A percentile compares a stretch with the other conserved stretches of the same genome.
phyloP scores from a whole-genome alignment of 2,797 vertebrate genomes.

The Eulemur coronatus region DNA sequence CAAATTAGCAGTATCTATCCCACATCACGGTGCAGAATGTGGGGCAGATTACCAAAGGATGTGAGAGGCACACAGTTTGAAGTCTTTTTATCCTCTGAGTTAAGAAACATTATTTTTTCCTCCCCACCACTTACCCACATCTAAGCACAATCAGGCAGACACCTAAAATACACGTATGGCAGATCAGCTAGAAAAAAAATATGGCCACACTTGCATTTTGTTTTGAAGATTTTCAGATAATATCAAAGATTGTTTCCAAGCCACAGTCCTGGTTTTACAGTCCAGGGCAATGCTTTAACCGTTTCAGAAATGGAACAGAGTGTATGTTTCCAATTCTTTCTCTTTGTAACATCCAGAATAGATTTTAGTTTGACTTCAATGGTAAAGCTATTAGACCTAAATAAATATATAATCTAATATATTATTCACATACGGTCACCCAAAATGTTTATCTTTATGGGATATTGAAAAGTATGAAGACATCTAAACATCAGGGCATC shows the following conservation, averaged over 20 bases:
- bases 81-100: slow-evolving; percentile 48
- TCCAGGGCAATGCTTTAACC: slow-evolving; percentile 50
- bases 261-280: slow-evolving; percentile 78
- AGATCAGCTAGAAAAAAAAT: slow-evolving; percentile 71
- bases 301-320: slow-evolving; percentile 42
- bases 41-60: slow-evolving; percentile 14
- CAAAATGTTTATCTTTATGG: background rate
- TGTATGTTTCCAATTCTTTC: background rate
- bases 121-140: slow-evolving; percentile 83
- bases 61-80: slow-evolving; percentile 5
- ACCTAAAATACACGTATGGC: slow-evolving; percentile 78
- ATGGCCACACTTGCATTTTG: slow-evolving; percentile 75
- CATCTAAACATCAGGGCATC: background rate
- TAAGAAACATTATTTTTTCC: slow-evolving; percentile 78
- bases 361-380: background rate
- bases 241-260: slow-evolving; percentile 82
- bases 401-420: background rate
- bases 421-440: background rate
- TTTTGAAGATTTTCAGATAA: slow-evolving; percentile 79
- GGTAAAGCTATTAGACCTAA: background rate
- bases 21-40: slow-evolving; percentile 17
- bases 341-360: background rate
- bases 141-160: slow-evolving; percentile 81
- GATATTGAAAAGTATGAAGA: background rate
- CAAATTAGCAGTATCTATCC: background rate